Evolutionary conservation across 1,140 invertebrate genomes (phyloP), one percentile per base, ranked within the genome.

Genomic region (Apis dorsata): DNA sequence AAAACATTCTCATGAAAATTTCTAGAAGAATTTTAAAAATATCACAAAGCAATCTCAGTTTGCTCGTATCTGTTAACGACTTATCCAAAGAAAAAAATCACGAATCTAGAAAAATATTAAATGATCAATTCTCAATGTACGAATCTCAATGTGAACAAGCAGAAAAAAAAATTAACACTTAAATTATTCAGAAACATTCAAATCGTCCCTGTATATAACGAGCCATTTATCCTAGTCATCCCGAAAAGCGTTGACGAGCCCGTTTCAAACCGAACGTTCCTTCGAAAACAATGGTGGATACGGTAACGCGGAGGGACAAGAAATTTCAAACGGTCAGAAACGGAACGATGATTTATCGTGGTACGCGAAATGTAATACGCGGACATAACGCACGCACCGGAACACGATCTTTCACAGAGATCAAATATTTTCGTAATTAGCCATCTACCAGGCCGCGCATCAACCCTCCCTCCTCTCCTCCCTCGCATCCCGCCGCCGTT

Each of bases 381-480:
- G 63, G 49, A 17, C 70, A 4, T 44, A 3, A 28, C 28, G 57
- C 60, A 24, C 24, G 2, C 21, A n/a, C 10, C n/a, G 77, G 15
- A 34, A 65, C 55, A 80, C 34, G 69, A 80, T 72, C 69, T 72
- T 80, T 62, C 59, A 17, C 69, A 44, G 49, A 73, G 24, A 77
- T 82, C 74, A 77, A 82, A 82, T 82, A 82, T 77, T 82, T 76
- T 82, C 80, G 80, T 82, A 82, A 82, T 82, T 77, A 82, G 80
- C 65, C 21, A 28, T 62, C 34, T 19, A 28, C 8, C 49, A 19
- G 51, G 34, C 11, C 70, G 12, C 51, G 17, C 49, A 11, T 19
- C 70, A 1, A 28, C 8, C 53, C 62, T 0, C 1, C 17, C 12
- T 10, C 28, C 15, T 17, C 8, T 9, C 9, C 19, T 13, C 65